Evolutionary conservation across 2,797 vertebrate species (phyloP).

Genomic region (Pseudopleuronectes americanus): DNA sequence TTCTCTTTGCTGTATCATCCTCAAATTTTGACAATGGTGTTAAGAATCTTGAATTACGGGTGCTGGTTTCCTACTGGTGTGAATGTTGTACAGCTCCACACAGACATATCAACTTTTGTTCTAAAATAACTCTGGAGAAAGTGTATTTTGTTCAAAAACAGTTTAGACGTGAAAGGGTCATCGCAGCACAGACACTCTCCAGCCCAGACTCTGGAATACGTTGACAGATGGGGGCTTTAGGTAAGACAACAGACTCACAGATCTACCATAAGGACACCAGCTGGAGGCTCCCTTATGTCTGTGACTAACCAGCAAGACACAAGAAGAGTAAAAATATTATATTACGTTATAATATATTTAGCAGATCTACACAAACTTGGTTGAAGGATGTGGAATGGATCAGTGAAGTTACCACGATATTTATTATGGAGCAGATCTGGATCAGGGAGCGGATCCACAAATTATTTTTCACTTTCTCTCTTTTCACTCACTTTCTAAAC

Average conservation of each 20-base stretch:
- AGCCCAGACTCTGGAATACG: conserved; percentile 31
- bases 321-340: conserved; percentile 37
- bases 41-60: too few species aligned
- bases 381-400: too few species aligned
- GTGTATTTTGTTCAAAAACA: conserved; percentile 1
- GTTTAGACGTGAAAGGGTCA: conserved; percentile 28
- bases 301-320: conserved; percentile 23
- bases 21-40: too few species aligned
- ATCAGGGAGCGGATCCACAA: too few species aligned
- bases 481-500: too few species aligned
- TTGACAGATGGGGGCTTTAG: conserved; percentile 76
- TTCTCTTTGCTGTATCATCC: too few species aligned
- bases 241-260: conserved; percentile 52
- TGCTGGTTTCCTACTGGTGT: background rate
- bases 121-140: background rate
- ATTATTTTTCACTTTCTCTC: too few species aligned
- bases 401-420: too few species aligned
- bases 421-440: too few species aligned
- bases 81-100: too few species aligned
- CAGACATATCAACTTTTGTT: too few species aligned
- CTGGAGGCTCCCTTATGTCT: conserved; percentile 58
- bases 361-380: too few species aligned
- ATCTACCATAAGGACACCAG: conserved; percentile 66
- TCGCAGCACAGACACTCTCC: conserved; percentile 9
- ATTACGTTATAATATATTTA: conserved; percentile 4